Evolutionary conservation across 2,888 invertebrate species (phyloP).

Genomic region (Drosophila hamatofila): DNA sequence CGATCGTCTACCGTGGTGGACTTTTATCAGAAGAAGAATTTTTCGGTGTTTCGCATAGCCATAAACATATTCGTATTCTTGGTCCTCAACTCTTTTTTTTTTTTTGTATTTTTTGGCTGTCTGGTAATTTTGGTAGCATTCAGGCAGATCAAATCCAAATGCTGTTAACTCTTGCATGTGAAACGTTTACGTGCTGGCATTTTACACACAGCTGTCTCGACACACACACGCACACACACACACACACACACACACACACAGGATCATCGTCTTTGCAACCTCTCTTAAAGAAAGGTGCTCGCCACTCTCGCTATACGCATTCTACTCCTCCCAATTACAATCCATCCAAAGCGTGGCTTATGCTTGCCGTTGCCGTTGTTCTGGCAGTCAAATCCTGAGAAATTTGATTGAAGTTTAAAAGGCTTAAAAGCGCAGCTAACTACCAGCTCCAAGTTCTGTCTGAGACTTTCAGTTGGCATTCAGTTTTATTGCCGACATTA

Average conservation of each 20-base stretch:
- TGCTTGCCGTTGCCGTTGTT: slow-evolving; percentile 29
- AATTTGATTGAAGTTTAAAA: slow-evolving; percentile 79
- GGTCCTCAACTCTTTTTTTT: neutral
- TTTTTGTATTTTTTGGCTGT: slow-evolving; percentile 6
- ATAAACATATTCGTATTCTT: slow-evolving; percentile 56
- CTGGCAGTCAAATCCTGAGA: slow-evolving; percentile 67
- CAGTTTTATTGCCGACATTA: slow-evolving; percentile 79
- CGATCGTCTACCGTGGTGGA: slow-evolving; percentile 41
- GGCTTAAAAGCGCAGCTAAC: slow-evolving; percentile 75
- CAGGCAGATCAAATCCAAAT: slow-evolving; percentile 43
- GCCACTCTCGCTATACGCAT: slow-evolving; percentile 55
- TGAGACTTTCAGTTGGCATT: slow-evolving; percentile 74
- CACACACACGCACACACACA: slow-evolving; percentile 6
- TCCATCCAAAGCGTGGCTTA: slow-evolving; percentile 58
- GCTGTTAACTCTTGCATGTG: slow-evolving; percentile 64
- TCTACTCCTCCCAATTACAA: slow-evolving; percentile 72
- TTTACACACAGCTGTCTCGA: slow-evolving; percentile 42
- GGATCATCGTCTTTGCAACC: slow-evolving; percentile 23
- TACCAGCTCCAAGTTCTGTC: slow-evolving; percentile 61
- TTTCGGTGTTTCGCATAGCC: slow-evolving; percentile 74
- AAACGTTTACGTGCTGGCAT: slow-evolving; percentile 80
- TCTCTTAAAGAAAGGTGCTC: slow-evolving; percentile 54
- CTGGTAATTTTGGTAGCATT: slow-evolving; percentile 58
- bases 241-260: slow-evolving; percentile 9
- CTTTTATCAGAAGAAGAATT: slow-evolving; percentile 74